These are phyloP conservation scores for Hyles lineata DNA, from an alignment of 2,888 invertebrate species.

Conservation along the genomic window DNA sequence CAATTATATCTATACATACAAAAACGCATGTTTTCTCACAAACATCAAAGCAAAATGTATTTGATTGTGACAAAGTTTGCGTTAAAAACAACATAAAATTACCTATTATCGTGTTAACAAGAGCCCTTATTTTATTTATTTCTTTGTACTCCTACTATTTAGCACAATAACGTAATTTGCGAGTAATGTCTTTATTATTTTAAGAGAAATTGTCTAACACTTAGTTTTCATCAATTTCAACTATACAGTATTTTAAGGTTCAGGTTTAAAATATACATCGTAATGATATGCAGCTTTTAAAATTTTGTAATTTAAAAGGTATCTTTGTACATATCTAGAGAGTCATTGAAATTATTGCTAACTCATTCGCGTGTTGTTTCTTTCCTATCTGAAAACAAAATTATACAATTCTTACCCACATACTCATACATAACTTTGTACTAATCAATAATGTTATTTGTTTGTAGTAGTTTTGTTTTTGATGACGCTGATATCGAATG, in stretches of 20 bases:
- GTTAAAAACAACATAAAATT: background rate
- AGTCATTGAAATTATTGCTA: background rate
- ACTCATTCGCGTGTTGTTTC: background rate
- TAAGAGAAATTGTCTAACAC: background rate
- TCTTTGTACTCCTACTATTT: background rate
- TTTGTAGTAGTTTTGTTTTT: no score
- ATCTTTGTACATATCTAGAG: no score
- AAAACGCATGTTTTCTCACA: no score
- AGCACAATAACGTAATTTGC: background rate
- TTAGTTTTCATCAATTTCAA: no score
- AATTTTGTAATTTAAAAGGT: no score
- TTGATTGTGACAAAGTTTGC: background rate
- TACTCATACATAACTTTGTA: background rate
- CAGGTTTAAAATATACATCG: no score
- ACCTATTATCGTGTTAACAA: constrained; percentile 1
- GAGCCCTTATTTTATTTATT: background rate
- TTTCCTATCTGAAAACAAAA: background rate
- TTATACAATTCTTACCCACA: background rate
- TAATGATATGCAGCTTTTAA: no score
- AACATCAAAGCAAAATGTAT: background rate
- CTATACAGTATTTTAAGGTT: no score
- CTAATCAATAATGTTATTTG: background rate
- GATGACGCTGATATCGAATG: no score
- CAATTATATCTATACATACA: no score
- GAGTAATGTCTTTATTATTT: background rate